These are phyloP conservation scores for Rotaria magnacalcarata DNA, from an alignment of 2,888 invertebrate species.

Conservation along the genomic window DNA sequence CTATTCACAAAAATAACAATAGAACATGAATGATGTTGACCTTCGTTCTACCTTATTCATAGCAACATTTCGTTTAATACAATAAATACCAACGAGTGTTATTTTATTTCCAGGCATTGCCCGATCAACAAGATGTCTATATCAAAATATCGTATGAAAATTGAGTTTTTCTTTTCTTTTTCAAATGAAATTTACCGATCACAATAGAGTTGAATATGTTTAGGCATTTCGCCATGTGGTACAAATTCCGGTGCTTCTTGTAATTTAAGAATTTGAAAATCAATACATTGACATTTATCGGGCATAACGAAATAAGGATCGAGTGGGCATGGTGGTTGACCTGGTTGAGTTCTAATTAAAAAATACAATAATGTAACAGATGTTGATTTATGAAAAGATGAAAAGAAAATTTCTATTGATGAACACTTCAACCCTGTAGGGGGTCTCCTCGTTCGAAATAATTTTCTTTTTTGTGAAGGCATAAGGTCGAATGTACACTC, in stretches of 20 bases:
- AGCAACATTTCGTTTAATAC: conserved; percentile 72
- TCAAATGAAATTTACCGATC: conserved; percentile 68
- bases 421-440: no score
- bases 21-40: not conserved
- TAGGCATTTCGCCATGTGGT: conserved; percentile 93
- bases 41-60: conserved; percentile 26
- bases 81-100: conserved; percentile 85
- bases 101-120: conserved; percentile 93
- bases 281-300: conserved; percentile 92
- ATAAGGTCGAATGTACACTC: no score
- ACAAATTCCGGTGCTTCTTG: conserved; percentile 90
- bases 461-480: no score
- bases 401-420: no score
- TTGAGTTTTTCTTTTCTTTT: no score
- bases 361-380: no score
- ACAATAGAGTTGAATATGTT: conserved; percentile 86
- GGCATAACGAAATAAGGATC: conserved; percentile 97
- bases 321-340: conserved; percentile 82
- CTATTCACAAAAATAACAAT: conserved; percentile 58
- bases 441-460: no score
- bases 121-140: conserved; percentile 73
- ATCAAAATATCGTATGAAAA: not conserved
- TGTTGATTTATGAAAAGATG: no score
- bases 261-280: conserved; percentile 92
- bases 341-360: conserved; percentile 75